Conservation (phyloP, 1,140 invertebrate species). For the Bilobella aurantiaca region DNA sequence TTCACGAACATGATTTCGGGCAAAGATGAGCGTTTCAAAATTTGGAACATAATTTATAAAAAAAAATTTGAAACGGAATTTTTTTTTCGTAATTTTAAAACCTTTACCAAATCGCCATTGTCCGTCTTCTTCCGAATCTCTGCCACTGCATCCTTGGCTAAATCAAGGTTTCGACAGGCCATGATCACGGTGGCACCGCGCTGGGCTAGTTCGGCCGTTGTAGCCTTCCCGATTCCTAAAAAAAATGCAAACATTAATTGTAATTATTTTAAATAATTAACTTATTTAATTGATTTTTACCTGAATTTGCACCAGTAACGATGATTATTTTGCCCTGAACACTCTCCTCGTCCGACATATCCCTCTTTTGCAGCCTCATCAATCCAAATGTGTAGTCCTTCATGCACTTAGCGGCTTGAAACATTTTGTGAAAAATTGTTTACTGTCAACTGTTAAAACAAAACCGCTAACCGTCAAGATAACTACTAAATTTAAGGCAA, state of each 20-base stretch:
- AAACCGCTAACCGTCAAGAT: background rate
- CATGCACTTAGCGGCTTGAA: background rate
- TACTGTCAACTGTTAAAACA: background rate
- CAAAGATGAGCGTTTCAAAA: too few relatives aligned
- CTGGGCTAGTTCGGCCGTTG: conserved; percentile 53
- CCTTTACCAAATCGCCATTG: conserved; percentile 51
- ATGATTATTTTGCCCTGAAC: conserved; percentile 54
- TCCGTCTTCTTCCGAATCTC: conserved; percentile 49
- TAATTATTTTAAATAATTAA: background rate
- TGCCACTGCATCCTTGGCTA: conserved; percentile 48
- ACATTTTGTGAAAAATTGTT: background rate
- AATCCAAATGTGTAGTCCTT: background rate
- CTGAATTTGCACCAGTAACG: conserved; percentile 68
- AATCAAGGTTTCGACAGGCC: conserved; percentile 56
- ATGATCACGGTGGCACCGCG: conserved; percentile 60
- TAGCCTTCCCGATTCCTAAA: conserved; percentile 64
- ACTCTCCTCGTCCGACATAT: conserved; percentile 41
- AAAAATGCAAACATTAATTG: background rate
- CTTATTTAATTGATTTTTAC: conserved; percentile 44
- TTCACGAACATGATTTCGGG: too few relatives aligned
- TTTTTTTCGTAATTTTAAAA: background rate
- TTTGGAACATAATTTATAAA: too few relatives aligned
- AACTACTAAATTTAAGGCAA: too few relatives aligned
- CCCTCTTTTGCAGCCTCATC: conserved; percentile 37
- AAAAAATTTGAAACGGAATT: background rate